These are phyloP conservation scores for Grammatotria lemairii DNA, from an alignment of 2,113 vertebrate genomes.

Conservation along the genomic window DNA sequence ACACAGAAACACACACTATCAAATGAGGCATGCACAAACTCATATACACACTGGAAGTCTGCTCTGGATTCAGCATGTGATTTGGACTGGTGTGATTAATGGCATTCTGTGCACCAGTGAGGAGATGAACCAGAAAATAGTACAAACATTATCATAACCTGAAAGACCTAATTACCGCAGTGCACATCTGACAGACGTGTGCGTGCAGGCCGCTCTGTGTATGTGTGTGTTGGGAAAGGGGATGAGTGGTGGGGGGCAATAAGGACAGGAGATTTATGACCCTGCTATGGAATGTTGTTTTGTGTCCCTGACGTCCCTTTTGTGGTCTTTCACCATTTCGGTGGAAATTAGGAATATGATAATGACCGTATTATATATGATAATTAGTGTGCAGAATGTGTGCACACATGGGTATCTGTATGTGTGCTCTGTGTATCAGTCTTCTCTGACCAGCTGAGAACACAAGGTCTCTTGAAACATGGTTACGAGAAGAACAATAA, in stretches of 20 bases:
- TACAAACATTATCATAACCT: slow-evolving; percentile 69
- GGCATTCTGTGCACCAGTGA: slow-evolving; percentile 41
- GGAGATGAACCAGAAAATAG: slow-evolving; percentile 56
- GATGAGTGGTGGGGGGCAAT: not conserved
- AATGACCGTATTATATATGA: slow-evolving; percentile 41
- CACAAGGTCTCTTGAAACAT: not conserved
- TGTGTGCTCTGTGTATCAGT: not conserved
- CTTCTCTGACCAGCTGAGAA: not conserved
- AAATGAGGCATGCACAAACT: slow-evolving; percentile 5
- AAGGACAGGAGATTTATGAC: slow-evolving; percentile 55
- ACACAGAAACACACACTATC: not conserved
- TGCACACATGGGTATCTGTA: not conserved
- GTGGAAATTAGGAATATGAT: slow-evolving; percentile 50
- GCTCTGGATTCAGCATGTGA: slow-evolving; percentile 36
- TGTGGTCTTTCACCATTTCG: slow-evolving; percentile 29
- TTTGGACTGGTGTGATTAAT: slow-evolving; percentile 63
- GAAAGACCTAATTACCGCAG: slow-evolving; percentile 62
- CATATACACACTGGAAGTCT: not conserved
- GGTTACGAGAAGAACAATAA: not conserved
- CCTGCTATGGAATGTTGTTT: slow-evolving; percentile 21
- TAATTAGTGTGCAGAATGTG: slow-evolving; percentile 14
- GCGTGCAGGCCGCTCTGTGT: not conserved
- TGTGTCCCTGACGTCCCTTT: slow-evolving; percentile 2
- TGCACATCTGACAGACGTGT: slow-evolving; percentile 33
- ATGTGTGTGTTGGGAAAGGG: not conserved